These are phyloP conservation scores for Lapara coniferarum DNA, from an alignment of 2,888 invertebrate genomes.

Conservation along the genomic window DNA sequence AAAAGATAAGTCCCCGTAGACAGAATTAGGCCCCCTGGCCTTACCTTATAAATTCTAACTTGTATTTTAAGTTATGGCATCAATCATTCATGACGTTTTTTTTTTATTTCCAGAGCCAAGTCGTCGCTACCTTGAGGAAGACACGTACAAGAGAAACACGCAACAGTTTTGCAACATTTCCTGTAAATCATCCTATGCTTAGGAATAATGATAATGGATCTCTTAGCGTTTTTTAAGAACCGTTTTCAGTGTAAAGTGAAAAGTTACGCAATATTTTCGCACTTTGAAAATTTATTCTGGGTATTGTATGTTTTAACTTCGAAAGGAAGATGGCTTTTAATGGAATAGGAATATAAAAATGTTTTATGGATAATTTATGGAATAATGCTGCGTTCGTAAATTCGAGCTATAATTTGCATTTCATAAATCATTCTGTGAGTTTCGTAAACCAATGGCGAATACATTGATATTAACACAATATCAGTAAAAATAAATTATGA, in stretches of 20 bases:
- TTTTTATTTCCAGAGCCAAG: slow-evolving; percentile 66
- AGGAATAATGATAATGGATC: not conserved
- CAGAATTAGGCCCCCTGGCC: too few species aligned
- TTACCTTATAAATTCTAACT: not conserved
- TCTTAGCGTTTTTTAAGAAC: not conserved
- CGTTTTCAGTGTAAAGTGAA: not conserved
- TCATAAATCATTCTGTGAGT: too few species aligned
- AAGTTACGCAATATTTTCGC: not conserved
- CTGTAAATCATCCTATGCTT: slow-evolving; percentile 46
- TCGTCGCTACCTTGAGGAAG: slow-evolving; percentile 79
- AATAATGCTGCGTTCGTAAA: too few species aligned
- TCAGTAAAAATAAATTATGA: too few species aligned
- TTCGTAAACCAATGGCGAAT: too few species aligned
- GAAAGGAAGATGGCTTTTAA: not conserved
- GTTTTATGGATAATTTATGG: too few species aligned
- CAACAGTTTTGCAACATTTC: slow-evolving; percentile 69
- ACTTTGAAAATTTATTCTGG: not conserved
- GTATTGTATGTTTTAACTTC: not conserved
- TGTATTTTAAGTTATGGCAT: not conserved
- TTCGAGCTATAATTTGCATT: too few species aligned
- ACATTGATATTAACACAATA: too few species aligned
- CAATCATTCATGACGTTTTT: not conserved
- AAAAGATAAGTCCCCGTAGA: too few species aligned
- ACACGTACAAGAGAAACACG: slow-evolving; percentile 74
- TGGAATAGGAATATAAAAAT: too few species aligned